phyloP scores from a whole-genome alignment of 2,888 invertebrate species.

The Drosophila recens region DNA sequence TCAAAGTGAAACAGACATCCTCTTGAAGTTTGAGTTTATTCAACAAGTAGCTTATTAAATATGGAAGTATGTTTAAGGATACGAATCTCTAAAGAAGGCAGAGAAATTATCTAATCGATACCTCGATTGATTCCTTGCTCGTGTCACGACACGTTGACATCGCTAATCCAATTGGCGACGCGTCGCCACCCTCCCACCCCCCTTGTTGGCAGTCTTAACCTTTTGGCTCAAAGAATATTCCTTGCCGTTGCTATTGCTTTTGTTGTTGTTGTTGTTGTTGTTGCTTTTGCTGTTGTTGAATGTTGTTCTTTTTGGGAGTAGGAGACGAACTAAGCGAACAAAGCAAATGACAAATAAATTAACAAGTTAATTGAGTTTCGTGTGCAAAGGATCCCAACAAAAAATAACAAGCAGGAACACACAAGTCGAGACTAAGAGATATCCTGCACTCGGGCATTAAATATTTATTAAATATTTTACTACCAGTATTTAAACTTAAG shows the following conservation, averaged over 20 bases:
- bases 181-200: too few relatives aligned
- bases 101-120: background rate
- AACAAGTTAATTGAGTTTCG: slow-evolving; percentile 79
- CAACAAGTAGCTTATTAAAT: too few relatives aligned
- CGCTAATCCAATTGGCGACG: slow-evolving; percentile 1
- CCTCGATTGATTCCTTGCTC: background rate
- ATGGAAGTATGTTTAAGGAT: background rate
- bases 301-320: slow-evolving; percentile 12
- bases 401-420: background rate
- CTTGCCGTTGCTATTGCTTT: slow-evolving; percentile 11
- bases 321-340: slow-evolving; percentile 56
- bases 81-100: background rate
- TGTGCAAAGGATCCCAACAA: slow-evolving; percentile 57
- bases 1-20: too few relatives aligned
- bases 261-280: slow-evolving; percentile 5
- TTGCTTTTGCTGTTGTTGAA: slow-evolving; percentile 1
- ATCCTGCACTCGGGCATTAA: background rate
- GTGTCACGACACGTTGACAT: slow-evolving; percentile 13
- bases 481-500: too few relatives aligned
- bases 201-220: slow-evolving; percentile 4
- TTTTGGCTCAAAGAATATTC: slow-evolving; percentile 10
- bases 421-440: background rate
- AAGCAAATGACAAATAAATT: slow-evolving; percentile 79
- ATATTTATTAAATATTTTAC: too few relatives aligned
- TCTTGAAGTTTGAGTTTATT: too few relatives aligned